These are phyloP conservation scores for Coelogynopora nodosa DNA, from an alignment of 2,888 invertebrate genomes.

Conservation along the genomic window DNA sequence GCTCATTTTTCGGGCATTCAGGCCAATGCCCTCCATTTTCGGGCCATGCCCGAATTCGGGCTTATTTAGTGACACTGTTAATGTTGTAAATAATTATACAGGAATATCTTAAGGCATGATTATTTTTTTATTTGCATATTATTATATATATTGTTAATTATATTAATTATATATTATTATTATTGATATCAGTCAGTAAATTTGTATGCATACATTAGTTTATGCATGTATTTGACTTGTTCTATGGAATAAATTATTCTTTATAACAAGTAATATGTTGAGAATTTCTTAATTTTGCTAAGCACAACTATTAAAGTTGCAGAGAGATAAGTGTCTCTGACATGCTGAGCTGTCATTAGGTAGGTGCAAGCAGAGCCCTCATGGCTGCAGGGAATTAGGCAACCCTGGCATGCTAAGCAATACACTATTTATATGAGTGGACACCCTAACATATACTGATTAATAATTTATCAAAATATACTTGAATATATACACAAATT, in stretches of 20 bases:
- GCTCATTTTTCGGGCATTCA: too few relatives aligned
- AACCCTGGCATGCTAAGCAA: slow-evolving; percentile 8
- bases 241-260: slow-evolving; percentile 22
- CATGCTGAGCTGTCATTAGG: slow-evolving; percentile 28
- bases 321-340: neutral
- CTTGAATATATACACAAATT: neutral
- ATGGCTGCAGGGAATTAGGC: neutral
- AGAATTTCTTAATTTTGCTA: slow-evolving; percentile 8
- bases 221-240: slow-evolving; percentile 18
- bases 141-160: too few relatives aligned
- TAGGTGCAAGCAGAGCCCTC: neutral
- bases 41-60: too few relatives aligned
- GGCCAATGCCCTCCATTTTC: too few relatives aligned
- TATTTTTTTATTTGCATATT: too few relatives aligned
- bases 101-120: too few relatives aligned
- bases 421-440: slow-evolving; percentile 8
- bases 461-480: too few relatives aligned
- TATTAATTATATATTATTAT: too few relatives aligned
- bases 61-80: too few relatives aligned
- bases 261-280: slow-evolving; percentile 12
- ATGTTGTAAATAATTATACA: too few relatives aligned
- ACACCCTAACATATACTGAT: slow-evolving; percentile 27
- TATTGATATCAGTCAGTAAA: neutral
- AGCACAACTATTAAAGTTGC: slow-evolving; percentile 23
- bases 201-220: neutral